These are phyloP conservation scores for Cordilura impudica DNA, from an alignment of 2,888 invertebrate genomes.

Conservation along the genomic window DNA sequence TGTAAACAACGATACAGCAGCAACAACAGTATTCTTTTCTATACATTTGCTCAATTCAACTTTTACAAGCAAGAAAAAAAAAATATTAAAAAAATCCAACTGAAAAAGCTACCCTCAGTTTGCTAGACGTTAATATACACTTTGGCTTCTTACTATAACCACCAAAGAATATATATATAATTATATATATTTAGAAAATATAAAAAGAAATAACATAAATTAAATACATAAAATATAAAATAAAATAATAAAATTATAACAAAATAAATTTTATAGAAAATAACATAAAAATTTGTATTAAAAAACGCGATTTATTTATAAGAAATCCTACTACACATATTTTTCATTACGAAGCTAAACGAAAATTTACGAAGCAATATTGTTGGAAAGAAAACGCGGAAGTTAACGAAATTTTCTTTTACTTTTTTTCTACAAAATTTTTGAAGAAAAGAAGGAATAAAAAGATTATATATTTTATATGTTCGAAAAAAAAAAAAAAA, in stretches of 20 bases:
- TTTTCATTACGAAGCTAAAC: slow-evolving; percentile 49
- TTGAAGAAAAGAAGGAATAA: slow-evolving; percentile 35
- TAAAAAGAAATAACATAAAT: slow-evolving; percentile 30
- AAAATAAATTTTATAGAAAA: slow-evolving; percentile 24
- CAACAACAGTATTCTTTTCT: slow-evolving; percentile 21
- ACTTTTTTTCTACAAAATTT: slow-evolving; percentile 43
- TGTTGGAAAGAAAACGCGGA: slow-evolving; percentile 49
- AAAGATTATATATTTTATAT: slow-evolving; percentile 24
- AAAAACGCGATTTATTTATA: slow-evolving; percentile 11
- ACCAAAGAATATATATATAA: slow-evolving; percentile 68
- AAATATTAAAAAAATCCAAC: slow-evolving; percentile 26
- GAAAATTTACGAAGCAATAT: slow-evolving; percentile 58
- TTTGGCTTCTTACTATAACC: slow-evolving; percentile 78
- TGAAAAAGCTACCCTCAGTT: slow-evolving; percentile 76
- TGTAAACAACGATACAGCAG: slow-evolving; percentile 14
- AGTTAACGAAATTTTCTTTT: slow-evolving; percentile 33
- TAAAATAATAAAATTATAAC: slow-evolving; percentile 18
- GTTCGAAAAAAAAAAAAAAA: slow-evolving; percentile 49
- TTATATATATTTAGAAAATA: slow-evolving; percentile 49
- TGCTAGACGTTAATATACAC: slow-evolving; percentile 76
- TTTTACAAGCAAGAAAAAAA: slow-evolving; percentile 41
- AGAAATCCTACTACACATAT: slow-evolving; percentile 27
- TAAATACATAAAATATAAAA: slow-evolving; percentile 17
- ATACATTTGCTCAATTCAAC: slow-evolving; percentile 55
- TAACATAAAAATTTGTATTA: slow-evolving; percentile 18